Evolutionary conservation across 2,797 vertebrate species (phyloP).

Genomic region (Crenichthys baileyi): DNA sequence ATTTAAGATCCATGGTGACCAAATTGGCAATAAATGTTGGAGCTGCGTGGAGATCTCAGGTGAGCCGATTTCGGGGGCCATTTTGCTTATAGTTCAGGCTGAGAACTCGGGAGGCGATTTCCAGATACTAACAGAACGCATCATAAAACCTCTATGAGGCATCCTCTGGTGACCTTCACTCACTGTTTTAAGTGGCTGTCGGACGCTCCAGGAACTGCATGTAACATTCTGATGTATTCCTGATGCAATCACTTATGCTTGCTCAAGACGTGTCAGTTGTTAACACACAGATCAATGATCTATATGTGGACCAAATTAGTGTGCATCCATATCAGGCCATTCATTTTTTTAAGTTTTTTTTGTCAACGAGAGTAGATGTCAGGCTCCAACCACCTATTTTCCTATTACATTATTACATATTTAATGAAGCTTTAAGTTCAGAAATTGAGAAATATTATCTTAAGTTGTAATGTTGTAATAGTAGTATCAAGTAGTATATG

Average conservation of each 20-base stretch:
- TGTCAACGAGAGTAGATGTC: not conserved
- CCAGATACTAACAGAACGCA: not conserved
- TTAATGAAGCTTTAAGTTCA: not conserved
- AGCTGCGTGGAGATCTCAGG: not conserved
- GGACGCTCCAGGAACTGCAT: not conserved
- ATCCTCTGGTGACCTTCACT: not conserved
- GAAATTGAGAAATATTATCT: not conserved
- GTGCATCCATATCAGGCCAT: not conserved
- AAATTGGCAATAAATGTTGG: not conserved
- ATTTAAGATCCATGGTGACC: not conserved
- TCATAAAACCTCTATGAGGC: not conserved
- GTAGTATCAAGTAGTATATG: not conserved
- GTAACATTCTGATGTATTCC: not conserved
- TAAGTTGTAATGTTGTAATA: not conserved
- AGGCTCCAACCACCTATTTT: not conserved
- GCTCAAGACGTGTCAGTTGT: not conserved
- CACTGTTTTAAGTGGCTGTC: not conserved
- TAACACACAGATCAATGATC: not conserved
- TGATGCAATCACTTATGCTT: not conserved
- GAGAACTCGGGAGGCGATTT: not conserved
- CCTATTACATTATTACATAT: not conserved
- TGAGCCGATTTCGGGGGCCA: not conserved
- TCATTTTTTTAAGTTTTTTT: not conserved
- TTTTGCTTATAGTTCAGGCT: not conserved
- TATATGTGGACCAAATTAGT: not conserved